Base-by-base conservation (phyloP, 2,797 vertebrate genomes). In the Enteromius radiatus region DNA sequence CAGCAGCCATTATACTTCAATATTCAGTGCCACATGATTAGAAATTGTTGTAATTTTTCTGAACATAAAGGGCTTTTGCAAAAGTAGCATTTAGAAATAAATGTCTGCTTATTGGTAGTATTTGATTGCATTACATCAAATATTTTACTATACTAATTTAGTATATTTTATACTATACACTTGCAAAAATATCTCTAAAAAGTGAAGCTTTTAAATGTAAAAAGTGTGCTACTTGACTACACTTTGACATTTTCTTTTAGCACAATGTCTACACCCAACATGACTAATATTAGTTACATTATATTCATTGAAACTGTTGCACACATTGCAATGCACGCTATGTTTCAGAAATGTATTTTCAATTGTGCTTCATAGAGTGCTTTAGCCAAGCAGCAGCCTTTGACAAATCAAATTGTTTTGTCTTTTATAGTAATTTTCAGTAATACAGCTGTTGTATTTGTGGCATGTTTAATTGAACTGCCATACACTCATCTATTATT, bases 401-500 rank as follows among this genome's bases (percentile, higher is more conserved):
- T 31, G 67, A 45, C 79, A 14, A 26, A 52, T 49, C 7, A 49
- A n/a, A 28, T n/a, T n/a, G n/a, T 45, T 47, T 23, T 31, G 0
- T 3, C 8, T 38, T 28, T 52, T 15, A 49, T 54, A 43, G 74
- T 28, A 1, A 7, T 67, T 47, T 7, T 49, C 33, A 65, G n/a
- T 64, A 23, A 63, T 65, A 15, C 79, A 23, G 21, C 31, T 43
- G 7, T 73, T 28, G 41, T 83, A 64, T 81, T 84, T 80, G 38
- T 61, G 41, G 38, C 38, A 47, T 47, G 17, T 69, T 77, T 86
- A 85, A 86, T 84, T 82, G 83, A 43, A 61, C 28, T 73, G 21
- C 64, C 11, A 21, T 70, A 5, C 63, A 28, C 36, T 88, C 71
- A 86, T 83, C 36, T 83, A 87, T 89, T 88, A 86, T 89, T 86